Evolutionary conservation across 2,888 invertebrate species (phyloP).

Genomic region (Cylloceria caligata): DNA sequence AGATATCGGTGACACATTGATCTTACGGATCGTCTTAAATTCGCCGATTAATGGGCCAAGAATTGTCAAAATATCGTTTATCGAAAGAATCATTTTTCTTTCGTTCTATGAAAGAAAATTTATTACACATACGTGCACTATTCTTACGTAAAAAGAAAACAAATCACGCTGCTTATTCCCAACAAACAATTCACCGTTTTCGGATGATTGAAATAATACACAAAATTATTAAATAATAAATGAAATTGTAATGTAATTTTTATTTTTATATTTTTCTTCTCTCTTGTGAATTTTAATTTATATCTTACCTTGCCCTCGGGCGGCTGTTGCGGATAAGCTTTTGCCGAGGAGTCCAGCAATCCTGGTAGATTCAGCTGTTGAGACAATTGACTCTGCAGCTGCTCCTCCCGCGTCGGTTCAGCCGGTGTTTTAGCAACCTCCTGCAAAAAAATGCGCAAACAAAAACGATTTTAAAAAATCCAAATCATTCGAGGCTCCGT

Average conservation of each 20-base stretch:
- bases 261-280: background rate
- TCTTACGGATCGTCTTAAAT: too few species aligned
- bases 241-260: background rate
- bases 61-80: too few species aligned
- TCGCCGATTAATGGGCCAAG: too few species aligned
- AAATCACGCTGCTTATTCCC: too few species aligned
- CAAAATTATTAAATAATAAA: too few species aligned
- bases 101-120: too few species aligned
- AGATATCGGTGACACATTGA: too few species aligned
- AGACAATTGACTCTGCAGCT: constrained; percentile 93
- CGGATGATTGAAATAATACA: too few species aligned
- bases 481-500: background rate
- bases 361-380: constrained; percentile 93
- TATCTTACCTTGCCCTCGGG: constrained; percentile 85
- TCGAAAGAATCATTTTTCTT: too few species aligned
- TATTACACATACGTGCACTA: too few species aligned
- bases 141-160: too few species aligned
- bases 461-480: background rate
- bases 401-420: constrained; percentile 89
- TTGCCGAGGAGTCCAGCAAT: constrained; percentile 88
- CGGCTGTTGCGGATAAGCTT: constrained; percentile 82
- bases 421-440: constrained; percentile 82
- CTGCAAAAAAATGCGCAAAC: constrained; percentile 65
- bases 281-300: background rate
- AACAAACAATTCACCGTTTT: too few species aligned